Base-by-base conservation (phyloP, 2,113 vertebrate genomes). In the Carassius gibelio region DNA sequence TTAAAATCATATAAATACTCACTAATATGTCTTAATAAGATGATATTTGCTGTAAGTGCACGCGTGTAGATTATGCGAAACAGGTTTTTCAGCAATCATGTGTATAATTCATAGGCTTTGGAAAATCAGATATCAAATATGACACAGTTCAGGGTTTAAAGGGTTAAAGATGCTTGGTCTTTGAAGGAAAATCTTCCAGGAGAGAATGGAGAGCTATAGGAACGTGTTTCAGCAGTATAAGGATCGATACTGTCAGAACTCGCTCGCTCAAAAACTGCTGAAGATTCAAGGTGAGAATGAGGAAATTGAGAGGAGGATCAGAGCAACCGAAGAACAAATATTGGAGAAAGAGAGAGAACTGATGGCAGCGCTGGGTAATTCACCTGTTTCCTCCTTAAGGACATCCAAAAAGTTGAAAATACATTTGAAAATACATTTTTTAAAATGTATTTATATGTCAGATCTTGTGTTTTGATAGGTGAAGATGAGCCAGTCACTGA, bases 181-280 rank as follows among this genome's bases (percentile, higher is more conserved):
- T 83, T 38, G 69, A 88, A 95, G 95, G 90, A 89, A 91, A 23
- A 86, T 90, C 62, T 94, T 90, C 3, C 89, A 93, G 72, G 93
- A 94, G 66, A 93, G 92, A 83, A 92, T 93, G 38, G 89, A 90
- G 64, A 92, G 84, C 85, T 94, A 91, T 84, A 88, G 68, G 85
- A 87, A 90, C 45, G 91, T 79, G 48, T 93, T 93, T 45, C 89
- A 92, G 78, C 86, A 90, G 1, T 87, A 93, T 26, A 90, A 92
- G 91, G 92, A 93, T n/a, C 82, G 88, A 62, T 95, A 93, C 88
- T 91, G 74, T 45, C 82, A 91, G 85, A 91, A 88, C 81, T 88
- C 92, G 23, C 62, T 90, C 6, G 94, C 92, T 62, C 89, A 92
- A 75, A 93, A 92, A 59, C 90, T 95, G 34, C 83, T 95, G 0